Conservation (phyloP, 1,140 invertebrate genomes). For the Drosophila navojoa region DNA sequence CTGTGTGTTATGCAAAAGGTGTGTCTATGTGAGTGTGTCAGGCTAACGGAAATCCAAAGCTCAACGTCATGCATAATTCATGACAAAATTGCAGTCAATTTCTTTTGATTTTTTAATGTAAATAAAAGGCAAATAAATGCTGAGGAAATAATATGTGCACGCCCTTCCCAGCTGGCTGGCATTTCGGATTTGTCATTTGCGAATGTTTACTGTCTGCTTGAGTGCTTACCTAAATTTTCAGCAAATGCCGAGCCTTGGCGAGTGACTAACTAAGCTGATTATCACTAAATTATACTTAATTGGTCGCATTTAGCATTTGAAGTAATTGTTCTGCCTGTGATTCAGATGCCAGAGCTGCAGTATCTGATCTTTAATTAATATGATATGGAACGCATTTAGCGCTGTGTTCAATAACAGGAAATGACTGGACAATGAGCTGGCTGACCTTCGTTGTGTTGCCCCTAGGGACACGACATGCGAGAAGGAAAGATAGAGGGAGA, state of each 20-base stretch:
- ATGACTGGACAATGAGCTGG: constrained; percentile 57
- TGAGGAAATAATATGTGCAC: constrained; percentile 40
- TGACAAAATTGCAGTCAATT: constrained; percentile 55
- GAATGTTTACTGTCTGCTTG: not conserved
- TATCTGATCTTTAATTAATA: constrained; percentile 30
- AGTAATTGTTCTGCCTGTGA: constrained; percentile 40
- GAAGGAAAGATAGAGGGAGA: too few species aligned
- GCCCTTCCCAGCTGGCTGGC: constrained; percentile 41
- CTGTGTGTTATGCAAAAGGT: constrained; percentile 47
- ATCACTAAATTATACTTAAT: constrained; percentile 54
- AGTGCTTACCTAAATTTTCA: not conserved
- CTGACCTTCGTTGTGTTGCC: constrained; percentile 42
- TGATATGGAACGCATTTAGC: constrained; percentile 24
- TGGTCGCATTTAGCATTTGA: constrained; percentile 41
- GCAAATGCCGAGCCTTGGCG: constrained; percentile 1
- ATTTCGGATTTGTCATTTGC: constrained; percentile 4
- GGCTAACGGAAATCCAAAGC: constrained; percentile 73
- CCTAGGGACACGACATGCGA: not conserved
- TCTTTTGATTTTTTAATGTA: constrained; percentile 35
- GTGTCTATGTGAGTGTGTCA: constrained; percentile 60
- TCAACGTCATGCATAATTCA: constrained; percentile 76
- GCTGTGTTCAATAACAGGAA: constrained; percentile 57
- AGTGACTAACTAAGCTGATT: constrained; percentile 25
- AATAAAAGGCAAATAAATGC: constrained; percentile 31
- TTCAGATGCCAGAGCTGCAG: constrained; percentile 29